Conservation (phyloP, 1,140 invertebrate genomes). For the Caenorhabditis inopinata region DNA sequence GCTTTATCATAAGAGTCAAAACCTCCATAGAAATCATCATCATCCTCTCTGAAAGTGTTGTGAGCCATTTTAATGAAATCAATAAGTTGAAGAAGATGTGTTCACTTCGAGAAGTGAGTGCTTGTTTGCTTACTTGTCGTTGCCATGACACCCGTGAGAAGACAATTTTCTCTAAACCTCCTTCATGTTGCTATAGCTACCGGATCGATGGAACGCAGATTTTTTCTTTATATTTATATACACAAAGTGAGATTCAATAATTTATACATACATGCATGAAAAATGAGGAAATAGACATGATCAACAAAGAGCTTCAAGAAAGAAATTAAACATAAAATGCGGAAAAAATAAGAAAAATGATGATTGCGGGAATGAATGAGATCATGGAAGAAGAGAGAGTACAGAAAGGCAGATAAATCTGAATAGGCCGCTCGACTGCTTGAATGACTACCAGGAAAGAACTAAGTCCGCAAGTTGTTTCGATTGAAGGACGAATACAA, state of each 20-base stretch:
- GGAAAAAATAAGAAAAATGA: not conserved
- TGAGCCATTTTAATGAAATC: not conserved
- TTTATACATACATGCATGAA: conserved; percentile 9
- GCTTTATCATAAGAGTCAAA: conserved; percentile 64
- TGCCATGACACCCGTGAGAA: not conserved
- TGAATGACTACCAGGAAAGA: conserved; percentile 25
- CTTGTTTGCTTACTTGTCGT: not conserved
- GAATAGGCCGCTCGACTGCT: conserved; percentile 38
- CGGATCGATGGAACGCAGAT: not conserved
- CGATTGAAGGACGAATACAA: conserved; percentile 34
- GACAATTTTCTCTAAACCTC: not conserved
- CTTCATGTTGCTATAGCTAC: not conserved
- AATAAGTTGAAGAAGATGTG: not conserved
- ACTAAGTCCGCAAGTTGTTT: conserved; percentile 32
- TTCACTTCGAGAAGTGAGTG: not conserved
- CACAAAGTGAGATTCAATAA: not conserved
- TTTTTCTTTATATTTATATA: no score
- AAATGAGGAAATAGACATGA: no score
- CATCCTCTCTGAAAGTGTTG: not conserved
- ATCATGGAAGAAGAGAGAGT: conserved; percentile 13
- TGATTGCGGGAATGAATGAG: not conserved
- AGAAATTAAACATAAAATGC: not conserved
- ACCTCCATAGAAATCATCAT: conserved; percentile 57
- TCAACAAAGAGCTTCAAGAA: no score
- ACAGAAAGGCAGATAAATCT: conserved; percentile 39